Base-by-base conservation (phyloP, 2,888 invertebrate species). In the Liopterus haemorrhoidalis region DNA sequence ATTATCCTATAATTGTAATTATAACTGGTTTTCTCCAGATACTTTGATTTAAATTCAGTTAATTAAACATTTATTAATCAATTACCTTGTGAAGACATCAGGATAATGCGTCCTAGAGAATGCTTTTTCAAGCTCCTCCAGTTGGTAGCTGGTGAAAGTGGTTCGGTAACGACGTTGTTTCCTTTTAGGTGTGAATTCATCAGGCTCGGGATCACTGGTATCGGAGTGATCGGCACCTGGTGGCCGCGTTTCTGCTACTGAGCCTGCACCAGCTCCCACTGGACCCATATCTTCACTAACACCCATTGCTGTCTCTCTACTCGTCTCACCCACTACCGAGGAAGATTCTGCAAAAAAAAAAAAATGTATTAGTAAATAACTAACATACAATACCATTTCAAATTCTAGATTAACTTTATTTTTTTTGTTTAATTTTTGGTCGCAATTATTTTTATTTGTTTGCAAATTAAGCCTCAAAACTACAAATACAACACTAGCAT, bases 31-130 rank as follows among this genome's bases (percentile, higher is more conserved):
- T n/a, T n/a, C n/a, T n/a, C n/a, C n/a, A n/a, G n/a, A n/a, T n/a
- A n/a, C n/a, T n/a, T n/a, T n/a, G n/a, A n/a, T n/a, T n/a, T n/a
- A n/a, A n/a, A n/a, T n/a, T n/a, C n/a, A n/a, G n/a, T n/a, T n/a
- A n/a, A n/a, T n/a, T n/a, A n/a, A 22, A 22, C 22, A 8, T 6
- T 22, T 22, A 22, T 6, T 5, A 22, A 22, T 8, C 5, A 22
- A 72, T 70, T 61, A 90, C 91, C 91, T 86, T 30, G 95, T 95
- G 70, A 96, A 96, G 2, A 96, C 95, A 69, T 96, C 96, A 22
- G 96, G 96, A 67, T 96, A 96, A 68, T 96, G 96, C 9, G 96
- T 96, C 64, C 94, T 84, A 2, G 94, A 87, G 71, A 96, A 96
- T 0, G 95, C 94, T 64, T 95, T 95, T 70, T 96, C 95, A 58